phyloP scores from a whole-genome alignment of 2,113 vertebrate species.

The Puffinus mauretanicus region DNA sequence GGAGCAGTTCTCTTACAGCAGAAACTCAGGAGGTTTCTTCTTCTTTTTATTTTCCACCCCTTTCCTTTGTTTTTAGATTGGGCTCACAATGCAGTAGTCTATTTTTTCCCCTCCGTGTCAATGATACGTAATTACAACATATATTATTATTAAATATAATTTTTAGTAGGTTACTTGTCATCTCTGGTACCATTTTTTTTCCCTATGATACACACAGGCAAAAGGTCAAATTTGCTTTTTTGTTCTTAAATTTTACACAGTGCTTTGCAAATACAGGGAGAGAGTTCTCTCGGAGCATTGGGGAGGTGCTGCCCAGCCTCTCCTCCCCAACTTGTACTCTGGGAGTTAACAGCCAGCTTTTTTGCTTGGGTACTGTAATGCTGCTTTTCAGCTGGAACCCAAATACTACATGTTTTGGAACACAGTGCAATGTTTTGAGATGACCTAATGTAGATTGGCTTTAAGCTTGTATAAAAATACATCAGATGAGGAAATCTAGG shows the following conservation, averaged over 20 bases:
- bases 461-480: background rate
- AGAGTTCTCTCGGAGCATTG: background rate
- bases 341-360: background rate
- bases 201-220: background rate
- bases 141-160: background rate
- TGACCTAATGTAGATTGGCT: background rate
- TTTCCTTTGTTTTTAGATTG: background rate
- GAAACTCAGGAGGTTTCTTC: background rate
- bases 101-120: background rate
- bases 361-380: background rate
- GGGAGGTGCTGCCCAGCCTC: background rate
- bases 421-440: background rate
- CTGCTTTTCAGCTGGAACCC: background rate
- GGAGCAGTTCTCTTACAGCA: fast-evolving
- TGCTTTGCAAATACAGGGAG: background rate
- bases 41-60: background rate
- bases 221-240: background rate
- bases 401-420: background rate
- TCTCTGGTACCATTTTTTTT: background rate
- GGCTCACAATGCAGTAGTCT: background rate
- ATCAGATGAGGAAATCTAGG: background rate
- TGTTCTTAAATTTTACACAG: background rate
- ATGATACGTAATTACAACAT: background rate
- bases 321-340: background rate
- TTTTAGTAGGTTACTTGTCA: background rate